Conservation (phyloP, 2,113 vertebrate species). For the Climacteris rufus region DNA sequence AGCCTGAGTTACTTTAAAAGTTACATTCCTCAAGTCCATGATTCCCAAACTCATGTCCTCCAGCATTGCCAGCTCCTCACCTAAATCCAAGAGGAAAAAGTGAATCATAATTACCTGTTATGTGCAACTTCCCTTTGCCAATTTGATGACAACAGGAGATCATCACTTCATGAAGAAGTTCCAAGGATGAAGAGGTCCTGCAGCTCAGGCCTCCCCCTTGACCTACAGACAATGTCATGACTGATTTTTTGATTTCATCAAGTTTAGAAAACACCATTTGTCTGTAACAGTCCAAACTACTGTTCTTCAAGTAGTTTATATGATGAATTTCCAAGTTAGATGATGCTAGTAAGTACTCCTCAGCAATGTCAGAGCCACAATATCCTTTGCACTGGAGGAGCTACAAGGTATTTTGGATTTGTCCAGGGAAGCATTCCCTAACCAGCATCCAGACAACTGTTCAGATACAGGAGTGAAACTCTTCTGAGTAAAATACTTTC, state of each 20-base stretch:
- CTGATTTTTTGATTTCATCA: background rate
- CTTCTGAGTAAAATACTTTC: background rate
- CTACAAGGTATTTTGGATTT: background rate
- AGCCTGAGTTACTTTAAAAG: slow-evolving; percentile 97
- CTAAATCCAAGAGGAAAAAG: slow-evolving; percentile 62
- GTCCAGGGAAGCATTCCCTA: background rate
- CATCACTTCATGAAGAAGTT: background rate
- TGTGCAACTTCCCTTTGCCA: background rate
- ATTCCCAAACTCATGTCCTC: slow-evolving; percentile 98
- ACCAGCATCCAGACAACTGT: background rate
- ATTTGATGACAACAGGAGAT: background rate
- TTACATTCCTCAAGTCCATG: slow-evolving; percentile 96
- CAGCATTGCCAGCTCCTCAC: slow-evolving; percentile 95
- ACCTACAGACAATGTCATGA: background rate
- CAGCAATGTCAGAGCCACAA: background rate
- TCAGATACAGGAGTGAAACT: background rate
- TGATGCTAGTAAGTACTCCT: background rate
- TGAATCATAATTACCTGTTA: background rate
- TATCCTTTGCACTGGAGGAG: background rate
- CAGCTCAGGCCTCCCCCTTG: background rate
- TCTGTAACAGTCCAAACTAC: background rate
- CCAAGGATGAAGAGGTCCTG: background rate
- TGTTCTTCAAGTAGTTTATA: background rate
- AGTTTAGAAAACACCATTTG: background rate
- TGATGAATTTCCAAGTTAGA: background rate